Conservation (phyloP, 2,888 invertebrate species). For the Campaea margaritaria region DNA sequence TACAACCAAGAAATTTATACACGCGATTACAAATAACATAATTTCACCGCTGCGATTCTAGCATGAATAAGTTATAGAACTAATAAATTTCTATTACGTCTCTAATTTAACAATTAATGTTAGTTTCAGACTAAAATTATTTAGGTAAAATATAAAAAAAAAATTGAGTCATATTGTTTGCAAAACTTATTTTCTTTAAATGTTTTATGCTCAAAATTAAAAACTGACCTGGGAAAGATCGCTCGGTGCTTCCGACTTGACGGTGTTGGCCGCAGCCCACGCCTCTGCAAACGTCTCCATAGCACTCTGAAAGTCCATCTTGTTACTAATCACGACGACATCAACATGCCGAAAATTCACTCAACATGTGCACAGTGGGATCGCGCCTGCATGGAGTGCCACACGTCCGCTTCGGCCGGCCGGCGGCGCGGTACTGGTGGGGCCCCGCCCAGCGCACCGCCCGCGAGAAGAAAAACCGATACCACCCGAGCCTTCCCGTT, state of each 20-base stretch:
- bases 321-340: slow-evolving; percentile 78
- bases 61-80: no score
- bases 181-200: neutral
- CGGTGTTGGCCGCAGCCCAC: slow-evolving; percentile 94
- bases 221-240: slow-evolving; percentile 88
- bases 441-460: slow-evolving; percentile 83
- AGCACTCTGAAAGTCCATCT: slow-evolving; percentile 99
- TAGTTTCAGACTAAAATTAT: no score
- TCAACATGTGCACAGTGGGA: slow-evolving; percentile 69
- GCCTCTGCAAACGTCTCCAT: slow-evolving; percentile 99
- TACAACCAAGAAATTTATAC: no score
- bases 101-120: no score
- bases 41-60: no score
- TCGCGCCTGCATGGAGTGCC: slow-evolving; percentile 46
- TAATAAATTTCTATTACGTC: no score
- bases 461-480: slow-evolving; percentile 83
- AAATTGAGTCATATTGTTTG: neutral
- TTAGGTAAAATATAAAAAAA: no score
- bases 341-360: slow-evolving; percentile 81
- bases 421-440: slow-evolving; percentile 87
- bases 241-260: slow-evolving; percentile 86
- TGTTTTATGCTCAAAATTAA: slow-evolving; percentile 19
- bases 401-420: slow-evolving; percentile 84
- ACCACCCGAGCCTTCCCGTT: slow-evolving; percentile 83
- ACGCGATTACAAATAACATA: no score